These are phyloP conservation scores for Holacanthella duospinosa DNA, from an alignment of 2,888 invertebrate genomes.

Conservation along the genomic window DNA sequence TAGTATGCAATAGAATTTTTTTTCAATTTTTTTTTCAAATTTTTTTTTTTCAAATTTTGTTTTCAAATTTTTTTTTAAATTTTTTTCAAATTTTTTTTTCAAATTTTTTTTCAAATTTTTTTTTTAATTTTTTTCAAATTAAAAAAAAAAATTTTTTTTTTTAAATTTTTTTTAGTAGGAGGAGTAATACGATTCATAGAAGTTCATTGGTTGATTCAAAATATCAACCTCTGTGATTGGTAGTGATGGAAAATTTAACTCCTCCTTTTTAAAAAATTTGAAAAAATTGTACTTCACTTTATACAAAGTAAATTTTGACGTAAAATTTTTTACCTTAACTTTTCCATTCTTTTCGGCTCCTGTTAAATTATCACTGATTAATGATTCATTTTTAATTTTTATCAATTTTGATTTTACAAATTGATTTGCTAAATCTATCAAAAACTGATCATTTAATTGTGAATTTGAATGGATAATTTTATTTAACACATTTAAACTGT, in stretches of 20 bases:
- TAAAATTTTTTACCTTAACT: not conserved
- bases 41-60: no score
- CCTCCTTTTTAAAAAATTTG: not conserved
- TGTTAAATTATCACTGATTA: not conserved
- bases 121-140: no score
- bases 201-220: no score
- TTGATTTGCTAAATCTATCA: not conserved
- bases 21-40: no score
- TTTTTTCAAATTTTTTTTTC: no score
- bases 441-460: not conserved
- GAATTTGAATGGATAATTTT: not conserved
- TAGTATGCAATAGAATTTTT: no score
- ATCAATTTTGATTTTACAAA: not conserved
- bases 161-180: no score
- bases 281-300: not conserved
- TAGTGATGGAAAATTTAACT: not conserved
- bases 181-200: no score
- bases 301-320: not conserved
- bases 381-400: not conserved
- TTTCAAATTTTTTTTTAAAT: no score
- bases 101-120: no score
- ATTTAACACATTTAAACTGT: not conserved
- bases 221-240: no score
- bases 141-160: no score
- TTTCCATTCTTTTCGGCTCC: not conserved